Evolutionary conservation across 2,797 vertebrate genomes (phyloP), one percentile per base, ranked within the genome.

Genomic region (Eulemur albifrons): DNA sequence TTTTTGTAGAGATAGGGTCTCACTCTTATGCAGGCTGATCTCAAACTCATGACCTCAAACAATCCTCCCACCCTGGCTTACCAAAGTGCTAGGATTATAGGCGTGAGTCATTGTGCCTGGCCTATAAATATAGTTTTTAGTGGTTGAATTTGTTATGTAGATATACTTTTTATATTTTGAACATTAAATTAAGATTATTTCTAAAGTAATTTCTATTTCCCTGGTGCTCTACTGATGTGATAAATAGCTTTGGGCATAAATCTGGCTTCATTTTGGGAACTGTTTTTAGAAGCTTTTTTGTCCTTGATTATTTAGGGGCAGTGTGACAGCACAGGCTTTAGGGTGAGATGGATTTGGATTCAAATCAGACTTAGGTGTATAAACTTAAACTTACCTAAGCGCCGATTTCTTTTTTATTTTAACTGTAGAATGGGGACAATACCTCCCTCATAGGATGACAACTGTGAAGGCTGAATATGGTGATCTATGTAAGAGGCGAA

Each of bases 231-330:
- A 38, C 32, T 61, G 50, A 52, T 82, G 38, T 93, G 57, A 40
- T 52, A 50, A 40, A 77, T 27, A 88, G 63, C 35, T 82, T 35
- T 75, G 52, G 65, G 48, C 3, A 9, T 81, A 61, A 69, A 84
- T 84, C 52, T 83, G n/a, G 63, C 40, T 91, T 96, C 59, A 23
- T 90, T 81, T 90, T 80, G 50, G 73, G 18, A 85, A 70, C 38
- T 89, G 23, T 32, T 92, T 92, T 82, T 75, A 94, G 85, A 88
- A 90, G 23, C 7, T 27, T 80, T 67, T 94, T 86, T 91, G 27
- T 50, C 43, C 38, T 85, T 88, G 10, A 25, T 69, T 86, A 15
- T 65, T 92, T 81, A 8, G 38, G 9, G 45, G 43, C 50, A 54
- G 15, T 90, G 18, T 69, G 30, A 59, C 30, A 81, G 30, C 17